Evolutionary conservation across 2,113 vertebrate genomes (phyloP).

Genomic region (Cochlearius cochlearius): DNA sequence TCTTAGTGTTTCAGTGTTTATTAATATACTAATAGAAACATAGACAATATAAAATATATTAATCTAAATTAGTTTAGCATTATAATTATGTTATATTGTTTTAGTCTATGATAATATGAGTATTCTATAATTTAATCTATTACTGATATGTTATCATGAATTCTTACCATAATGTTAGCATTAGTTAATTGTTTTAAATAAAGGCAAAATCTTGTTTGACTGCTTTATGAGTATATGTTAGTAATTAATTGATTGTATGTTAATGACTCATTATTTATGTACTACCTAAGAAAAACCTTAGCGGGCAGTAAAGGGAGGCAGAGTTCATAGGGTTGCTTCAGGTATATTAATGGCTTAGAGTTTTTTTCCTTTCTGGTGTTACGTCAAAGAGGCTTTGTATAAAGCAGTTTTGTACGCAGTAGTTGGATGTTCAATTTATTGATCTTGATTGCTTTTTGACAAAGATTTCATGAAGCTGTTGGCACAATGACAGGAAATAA

Average conservation of each 20-base stretch:
- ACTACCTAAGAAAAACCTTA: not conserved
- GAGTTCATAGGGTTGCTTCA: not conserved
- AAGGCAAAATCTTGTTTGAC: not conserved
- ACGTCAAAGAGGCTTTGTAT: not conserved
- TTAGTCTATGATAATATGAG: not conserved
- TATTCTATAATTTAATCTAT: not conserved
- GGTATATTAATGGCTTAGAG: accelerated
- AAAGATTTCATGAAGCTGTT: not conserved
- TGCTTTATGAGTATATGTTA: not conserved
- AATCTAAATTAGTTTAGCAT: not conserved
- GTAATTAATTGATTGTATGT: not conserved
- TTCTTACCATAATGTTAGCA: not conserved
- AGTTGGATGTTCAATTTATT: not conserved
- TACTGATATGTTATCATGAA: not conserved
- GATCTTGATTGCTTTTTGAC: not conserved
- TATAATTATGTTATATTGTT: not conserved
- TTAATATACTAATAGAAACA: not conserved
- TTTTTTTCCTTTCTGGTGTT: not conserved
- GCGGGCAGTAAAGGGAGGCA: not conserved
- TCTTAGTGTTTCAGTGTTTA: not conserved
- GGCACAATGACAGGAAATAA: not conserved
- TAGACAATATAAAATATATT: not conserved
- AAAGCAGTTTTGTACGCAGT: not conserved
- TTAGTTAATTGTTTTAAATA: not conserved
- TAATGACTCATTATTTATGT: not conserved